Conservation (phyloP, 2,888 invertebrate genomes). For the Andrena bucephala region DNA sequence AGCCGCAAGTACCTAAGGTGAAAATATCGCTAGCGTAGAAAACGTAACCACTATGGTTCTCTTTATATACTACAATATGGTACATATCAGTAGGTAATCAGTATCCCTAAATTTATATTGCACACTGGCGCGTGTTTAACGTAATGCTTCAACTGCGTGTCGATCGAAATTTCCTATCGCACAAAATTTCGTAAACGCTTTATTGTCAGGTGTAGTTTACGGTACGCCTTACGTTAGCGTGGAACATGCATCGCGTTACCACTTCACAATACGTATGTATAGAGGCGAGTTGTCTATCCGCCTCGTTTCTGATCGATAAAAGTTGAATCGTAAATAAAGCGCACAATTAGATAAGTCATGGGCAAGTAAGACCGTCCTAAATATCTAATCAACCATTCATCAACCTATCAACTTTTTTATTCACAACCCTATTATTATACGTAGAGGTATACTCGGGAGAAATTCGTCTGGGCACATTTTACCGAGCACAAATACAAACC, state of each 20-base stretch:
- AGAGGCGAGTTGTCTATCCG: background rate
- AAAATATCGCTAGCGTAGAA: constrained; percentile 31
- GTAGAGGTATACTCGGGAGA: constrained; percentile 54
- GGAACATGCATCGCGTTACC: too few relatives aligned
- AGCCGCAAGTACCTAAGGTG: constrained; percentile 12
- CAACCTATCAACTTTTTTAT: constrained; percentile 77
- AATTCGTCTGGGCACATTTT: constrained; percentile 16
- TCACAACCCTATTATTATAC: constrained; percentile 72
- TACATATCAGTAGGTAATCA: constrained; percentile 26
- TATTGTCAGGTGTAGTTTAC: background rate
- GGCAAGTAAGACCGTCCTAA: constrained; percentile 83
- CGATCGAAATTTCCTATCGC: background rate
- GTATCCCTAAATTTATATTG: constrained; percentile 21
- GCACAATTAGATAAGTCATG: constrained; percentile 80
- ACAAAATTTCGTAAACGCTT: background rate
- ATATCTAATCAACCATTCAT: constrained; percentile 77
- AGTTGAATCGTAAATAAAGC: constrained; percentile 76
- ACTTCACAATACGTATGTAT: too few relatives aligned
- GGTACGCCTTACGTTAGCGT: background rate
- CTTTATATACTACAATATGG: constrained; percentile 51
- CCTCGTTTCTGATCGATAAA: constrained; percentile 59
- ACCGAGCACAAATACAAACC: constrained; percentile 13
- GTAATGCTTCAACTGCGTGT: background rate
- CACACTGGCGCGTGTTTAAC: background rate
- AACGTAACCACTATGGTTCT: constrained; percentile 45